Base-by-base conservation (phyloP, 2,797 vertebrate species). In the Anniella stebbinsi region DNA sequence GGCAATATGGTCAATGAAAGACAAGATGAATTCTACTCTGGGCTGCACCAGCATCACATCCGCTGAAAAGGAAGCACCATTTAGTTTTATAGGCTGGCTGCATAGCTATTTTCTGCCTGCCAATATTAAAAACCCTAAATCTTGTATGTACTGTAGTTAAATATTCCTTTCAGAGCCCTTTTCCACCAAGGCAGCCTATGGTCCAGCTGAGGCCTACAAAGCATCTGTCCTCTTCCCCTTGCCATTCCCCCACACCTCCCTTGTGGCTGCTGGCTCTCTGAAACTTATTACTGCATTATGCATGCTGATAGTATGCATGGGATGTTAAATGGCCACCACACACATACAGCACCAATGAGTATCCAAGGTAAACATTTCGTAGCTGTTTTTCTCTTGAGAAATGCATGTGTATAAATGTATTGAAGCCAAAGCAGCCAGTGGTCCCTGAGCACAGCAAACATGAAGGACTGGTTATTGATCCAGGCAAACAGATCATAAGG, bases 1-100 rank as follows among this genome's bases (percentile, higher is more conserved):
- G 0, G 99, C 99, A 83, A 99, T 99, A 97, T 99, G 99, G 93
- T 99, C 98, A 92, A 99, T 99, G 97, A 99, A 99, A 88, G 98
- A 99, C 57, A 99, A 97, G 95, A 99, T 99, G 94, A 99, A 99
- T 95, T 99, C 98, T 94, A 99, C 99, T 92, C 98, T 98, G 36
- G 99, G 99, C 95, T 99, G 99, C 4, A 99, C 99, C 97, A 99
- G 96, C 98, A 99, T 99, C 93, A 99, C 99, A 1, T 99, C 99
- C 63, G 99, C 99, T 99, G 93, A 38, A 89, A 91, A 94, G 54
- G 66, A 90, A 87, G 9, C 1, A 77, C 10, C 45, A 76, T 83
- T 88, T 82, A 0, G 88, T 45, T 76, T 0, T 7, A 25, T 2
- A 25, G 84, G 30, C 5, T 0, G 45, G 45, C 3, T 38, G 60